phyloP scores from a whole-genome alignment of 2,888 invertebrate genomes.

The Platycheirus albimanus region DNA sequence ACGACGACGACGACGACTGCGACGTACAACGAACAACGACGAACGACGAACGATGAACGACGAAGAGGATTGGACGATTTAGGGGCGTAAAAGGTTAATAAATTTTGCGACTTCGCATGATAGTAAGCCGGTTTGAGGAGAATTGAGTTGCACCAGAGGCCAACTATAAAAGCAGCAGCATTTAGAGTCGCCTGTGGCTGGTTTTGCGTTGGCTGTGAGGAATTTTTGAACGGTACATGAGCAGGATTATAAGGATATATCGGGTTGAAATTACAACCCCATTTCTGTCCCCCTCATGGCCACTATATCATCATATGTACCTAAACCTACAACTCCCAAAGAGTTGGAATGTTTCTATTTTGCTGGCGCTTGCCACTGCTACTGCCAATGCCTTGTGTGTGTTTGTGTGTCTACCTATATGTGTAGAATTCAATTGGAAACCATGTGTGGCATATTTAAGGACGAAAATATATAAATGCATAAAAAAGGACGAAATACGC shows the following conservation, averaged over 20 bases:
- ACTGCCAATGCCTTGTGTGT: background rate
- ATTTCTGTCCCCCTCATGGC: background rate
- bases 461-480: slow-evolving; percentile 4
- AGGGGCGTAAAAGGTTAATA: slow-evolving; percentile 68
- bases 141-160: slow-evolving; percentile 45
- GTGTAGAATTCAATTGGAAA: slow-evolving; percentile 55
- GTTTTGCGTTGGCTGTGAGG: slow-evolving; percentile 31
- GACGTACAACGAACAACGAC: no score
- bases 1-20: background rate
- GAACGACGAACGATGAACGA: no score
- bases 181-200: slow-evolving; percentile 48
- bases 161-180: slow-evolving; percentile 20
- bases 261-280: slow-evolving; percentile 54
- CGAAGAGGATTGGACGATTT: slow-evolving; percentile 49
- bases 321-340: no score
- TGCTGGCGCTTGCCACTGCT: no score
- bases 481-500: slow-evolving; percentile 33
- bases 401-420: background rate
- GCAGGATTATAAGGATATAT: slow-evolving; percentile 43
- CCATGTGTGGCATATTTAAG: slow-evolving; percentile 45
- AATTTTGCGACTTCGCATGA: slow-evolving; percentile 66
- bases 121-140: slow-evolving; percentile 50
- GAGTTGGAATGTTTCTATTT: slow-evolving; percentile 63
- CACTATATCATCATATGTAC: slow-evolving; percentile 12
- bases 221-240: slow-evolving; percentile 41